Conservation (phyloP, 2,113 vertebrate species). For the Oryctolagus cuniculus region DNA sequence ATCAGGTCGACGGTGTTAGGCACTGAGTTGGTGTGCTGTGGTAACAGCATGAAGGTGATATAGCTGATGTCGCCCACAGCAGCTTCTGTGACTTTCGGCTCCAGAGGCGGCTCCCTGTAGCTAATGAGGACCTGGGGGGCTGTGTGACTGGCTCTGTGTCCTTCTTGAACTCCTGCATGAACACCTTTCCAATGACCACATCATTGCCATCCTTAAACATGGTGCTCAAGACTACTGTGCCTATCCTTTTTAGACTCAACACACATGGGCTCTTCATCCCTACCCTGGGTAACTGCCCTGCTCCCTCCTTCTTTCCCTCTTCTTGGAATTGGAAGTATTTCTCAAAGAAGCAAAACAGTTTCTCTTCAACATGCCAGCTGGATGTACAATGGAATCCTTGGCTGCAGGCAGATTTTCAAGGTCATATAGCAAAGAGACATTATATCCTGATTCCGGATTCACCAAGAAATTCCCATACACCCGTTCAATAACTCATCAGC, state of each 20-base stretch:
- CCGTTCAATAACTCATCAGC: too few species aligned
- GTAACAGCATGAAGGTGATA: conserved; percentile 99
- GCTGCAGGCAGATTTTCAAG: conserved; percentile 95
- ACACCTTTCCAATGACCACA: conserved; percentile 99
- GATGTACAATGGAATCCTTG: conserved; percentile 94
- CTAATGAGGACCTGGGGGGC: conserved; percentile 98
- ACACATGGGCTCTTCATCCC: conserved; percentile 98
- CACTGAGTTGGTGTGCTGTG: conserved; percentile 97
- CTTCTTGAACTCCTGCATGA: conserved; percentile 99
- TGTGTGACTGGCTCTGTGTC: conserved; percentile 98
- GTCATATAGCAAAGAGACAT: conserved; percentile 94
- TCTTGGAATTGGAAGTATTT: conserved; percentile 99
- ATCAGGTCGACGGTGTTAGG: conserved; percentile 99
- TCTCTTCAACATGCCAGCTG: conserved; percentile 97
- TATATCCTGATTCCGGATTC: conserved; percentile 88
- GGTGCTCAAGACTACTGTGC: conserved; percentile 98
- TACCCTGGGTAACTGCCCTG: conserved; percentile 98
- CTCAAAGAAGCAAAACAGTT: conserved; percentile 99
- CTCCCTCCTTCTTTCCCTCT: conserved; percentile 97
- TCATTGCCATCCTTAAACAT: conserved; percentile 98
- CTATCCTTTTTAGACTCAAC: conserved; percentile 98
- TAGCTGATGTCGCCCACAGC: conserved; percentile 98
- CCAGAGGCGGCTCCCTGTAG: conserved; percentile 98
- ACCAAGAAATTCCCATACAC: too few species aligned
- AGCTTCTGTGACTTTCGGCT: conserved; percentile 97